Evolutionary conservation across 2,888 invertebrate genomes (phyloP).

Genomic region (Agrilus mali): DNA sequence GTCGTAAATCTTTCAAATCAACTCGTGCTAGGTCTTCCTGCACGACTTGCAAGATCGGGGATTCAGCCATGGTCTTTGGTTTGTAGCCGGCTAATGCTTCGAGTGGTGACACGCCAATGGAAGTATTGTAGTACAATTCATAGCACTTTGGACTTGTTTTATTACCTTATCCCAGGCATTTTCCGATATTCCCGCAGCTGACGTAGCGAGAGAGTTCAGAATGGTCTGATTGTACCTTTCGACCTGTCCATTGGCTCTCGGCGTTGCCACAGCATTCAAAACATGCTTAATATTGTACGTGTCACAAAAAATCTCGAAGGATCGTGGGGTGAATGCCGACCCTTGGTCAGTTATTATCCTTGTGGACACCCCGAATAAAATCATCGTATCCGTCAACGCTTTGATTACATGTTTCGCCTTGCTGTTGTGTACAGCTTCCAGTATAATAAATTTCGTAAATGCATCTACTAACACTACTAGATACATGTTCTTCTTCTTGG

Average conservation of each 20-base stretch:
- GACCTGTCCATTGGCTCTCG: conserved; percentile 18
- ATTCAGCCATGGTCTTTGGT: neutral
- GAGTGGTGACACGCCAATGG: neutral
- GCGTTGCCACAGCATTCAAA: conserved; percentile 9
- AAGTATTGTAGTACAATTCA: neutral
- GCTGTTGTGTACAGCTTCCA: conserved; percentile 15
- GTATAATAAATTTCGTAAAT: conserved; percentile 18
- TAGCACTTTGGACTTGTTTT: neutral
- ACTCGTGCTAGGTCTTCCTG: neutral
- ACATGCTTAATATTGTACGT: conserved; percentile 15
- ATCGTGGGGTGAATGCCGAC: conserved; percentile 13
- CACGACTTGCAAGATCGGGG: neutral
- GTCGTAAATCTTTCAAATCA: neutral
- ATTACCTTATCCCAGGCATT: neutral
- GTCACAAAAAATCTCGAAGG: conserved; percentile 13
- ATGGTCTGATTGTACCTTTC: conserved; percentile 3
- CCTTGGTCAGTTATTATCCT: conserved; percentile 17
- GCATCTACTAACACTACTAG: conserved; percentile 17
- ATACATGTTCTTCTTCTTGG: conserved; percentile 14
- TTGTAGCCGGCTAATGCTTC: neutral
- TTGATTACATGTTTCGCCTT: conserved; percentile 10
- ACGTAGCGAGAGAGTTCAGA: neutral
- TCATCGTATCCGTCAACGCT: conserved; percentile 11
- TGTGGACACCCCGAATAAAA: conserved; percentile 15
- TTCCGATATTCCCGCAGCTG: neutral